Base-by-base conservation (phyloP, 2,113 vertebrate species). In the Cathartes aura region DNA sequence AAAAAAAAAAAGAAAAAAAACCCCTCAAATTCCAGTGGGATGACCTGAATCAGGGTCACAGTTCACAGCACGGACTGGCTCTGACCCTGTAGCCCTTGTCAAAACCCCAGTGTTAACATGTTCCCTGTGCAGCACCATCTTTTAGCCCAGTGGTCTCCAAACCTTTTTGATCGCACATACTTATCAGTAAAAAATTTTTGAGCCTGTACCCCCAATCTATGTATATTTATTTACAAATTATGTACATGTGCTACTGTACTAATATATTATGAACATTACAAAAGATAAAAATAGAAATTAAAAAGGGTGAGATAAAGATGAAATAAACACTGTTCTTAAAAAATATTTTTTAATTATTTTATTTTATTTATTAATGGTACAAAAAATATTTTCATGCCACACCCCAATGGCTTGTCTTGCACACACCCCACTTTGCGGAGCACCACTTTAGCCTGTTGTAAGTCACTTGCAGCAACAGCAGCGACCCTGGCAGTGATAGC, bases 371-470 rank as follows among this genome's bases (percentile, higher is more conserved):
- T 72, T 63, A 50, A n/a, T 32, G 7, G 7, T 9, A 36, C 8
- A 45, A 93, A 62, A 7, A 8, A 2, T 38, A 8, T 34, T 82
- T 78, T 78, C 23, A 82, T 66, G 48, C 7, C 11, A 15, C 7
- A 40, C 1, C 8, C 21, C n/a, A 40, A 0, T 2, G 26, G 15
- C 52, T 56, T 21, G 9, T 5, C 6, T 72, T 55, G 47, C 18
- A 50, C 48, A 30, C 43, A 30, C 12, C 2, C 17, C n/a, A 42
- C 18, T 40, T 68, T 23, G 13, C 16, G 17, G 30, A 67, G 47
- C 53, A 68, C 9, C 0, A 0, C 20, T 36, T 81, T 22, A 52
- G 11, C 19, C 26, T 79, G 22, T 13, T 16, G 4, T 21, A 34
- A 8, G 24, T 55, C 75, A 74, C 29, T 53, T 58, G 12, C 30